These are phyloP conservation scores for Psilopogon haemacephalus DNA, from an alignment of 2,113 vertebrate genomes.

Conservation along the genomic window DNA sequence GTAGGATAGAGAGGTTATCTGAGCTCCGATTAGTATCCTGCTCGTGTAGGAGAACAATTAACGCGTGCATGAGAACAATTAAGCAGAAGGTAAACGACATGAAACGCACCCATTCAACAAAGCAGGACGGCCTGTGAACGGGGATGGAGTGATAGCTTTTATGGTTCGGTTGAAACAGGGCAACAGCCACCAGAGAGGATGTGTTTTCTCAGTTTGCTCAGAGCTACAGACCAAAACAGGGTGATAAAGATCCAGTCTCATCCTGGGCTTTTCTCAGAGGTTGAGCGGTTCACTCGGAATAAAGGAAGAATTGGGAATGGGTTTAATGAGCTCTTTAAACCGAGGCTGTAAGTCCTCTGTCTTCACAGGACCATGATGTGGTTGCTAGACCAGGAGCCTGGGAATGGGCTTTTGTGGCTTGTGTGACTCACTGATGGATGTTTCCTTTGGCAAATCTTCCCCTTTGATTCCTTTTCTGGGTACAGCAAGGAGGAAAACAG, in stretches of 20 bases:
- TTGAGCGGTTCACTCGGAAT: background rate
- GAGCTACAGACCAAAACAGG: background rate
- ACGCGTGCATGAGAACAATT: conserved; percentile 34
- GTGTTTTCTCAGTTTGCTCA: background rate
- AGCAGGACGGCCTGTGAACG: background rate
- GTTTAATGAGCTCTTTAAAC: background rate
- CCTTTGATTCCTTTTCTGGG: background rate
- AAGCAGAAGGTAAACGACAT: conserved; percentile 44
- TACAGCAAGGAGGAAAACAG: background rate
- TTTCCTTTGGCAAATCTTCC: background rate
- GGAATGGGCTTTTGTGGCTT: background rate
- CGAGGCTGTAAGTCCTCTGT: background rate
- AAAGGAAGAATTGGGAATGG: background rate
- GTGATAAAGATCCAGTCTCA: background rate
- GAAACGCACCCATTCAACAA: background rate
- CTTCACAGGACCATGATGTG: background rate
- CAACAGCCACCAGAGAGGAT: background rate
- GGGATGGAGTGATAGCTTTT: background rate
- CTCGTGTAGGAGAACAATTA: conserved; percentile 56
- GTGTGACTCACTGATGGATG: background rate
- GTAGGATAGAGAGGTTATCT: conserved; percentile 35
- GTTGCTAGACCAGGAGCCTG: background rate
- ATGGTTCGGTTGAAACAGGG: background rate
- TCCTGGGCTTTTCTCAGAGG: background rate
- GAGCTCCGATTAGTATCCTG: conserved; percentile 18